Evolutionary conservation across 2,797 vertebrate species (phyloP).

Genomic region (Centropyge bicolor): DNA sequence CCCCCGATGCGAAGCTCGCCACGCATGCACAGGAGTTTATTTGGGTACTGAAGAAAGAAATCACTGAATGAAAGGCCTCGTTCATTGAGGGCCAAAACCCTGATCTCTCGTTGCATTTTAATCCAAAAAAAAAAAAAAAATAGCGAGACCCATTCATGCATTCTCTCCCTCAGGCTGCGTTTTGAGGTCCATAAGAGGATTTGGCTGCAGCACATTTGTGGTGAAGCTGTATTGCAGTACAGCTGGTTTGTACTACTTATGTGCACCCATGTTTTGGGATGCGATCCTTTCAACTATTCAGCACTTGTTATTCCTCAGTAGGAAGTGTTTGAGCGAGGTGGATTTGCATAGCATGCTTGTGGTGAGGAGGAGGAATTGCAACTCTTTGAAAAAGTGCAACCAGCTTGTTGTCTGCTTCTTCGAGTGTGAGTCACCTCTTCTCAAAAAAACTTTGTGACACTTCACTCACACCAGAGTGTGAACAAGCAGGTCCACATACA

Average conservation of each 20-base stretch:
- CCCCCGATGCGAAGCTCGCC: background rate
- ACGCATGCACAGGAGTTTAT: conserved; percentile 3
- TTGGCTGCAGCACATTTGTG: conserved; percentile 48
- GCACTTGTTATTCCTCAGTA: background rate
- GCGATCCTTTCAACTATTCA: background rate
- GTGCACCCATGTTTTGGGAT: background rate
- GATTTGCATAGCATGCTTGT: background rate
- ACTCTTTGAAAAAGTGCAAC: background rate
- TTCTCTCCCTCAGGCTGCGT: conserved; percentile 45
- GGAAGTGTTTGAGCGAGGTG: background rate
- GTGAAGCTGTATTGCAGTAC: conserved; percentile 33
- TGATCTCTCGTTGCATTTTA: conserved; percentile 65
- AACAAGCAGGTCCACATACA: background rate
- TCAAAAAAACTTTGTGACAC: conserved; percentile 15
- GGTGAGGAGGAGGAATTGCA: conserved; percentile 26
- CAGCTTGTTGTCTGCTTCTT: conserved; percentile 6
- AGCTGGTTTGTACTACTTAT: conserved; percentile 32
- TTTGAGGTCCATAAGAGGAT: conserved; percentile 68
- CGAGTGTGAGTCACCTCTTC: conserved; percentile 30
- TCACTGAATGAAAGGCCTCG: conserved; percentile 62
- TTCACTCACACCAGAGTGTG: background rate
- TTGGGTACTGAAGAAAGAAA: conserved; percentile 23
- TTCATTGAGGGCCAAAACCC: conserved; percentile 63
- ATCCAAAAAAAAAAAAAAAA: conserved; percentile 47
- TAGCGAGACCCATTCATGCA: conserved; percentile 55